These are phyloP conservation scores for Polydrusus cervinus DNA, from an alignment of 2,888 invertebrate species.

Conservation along the genomic window DNA sequence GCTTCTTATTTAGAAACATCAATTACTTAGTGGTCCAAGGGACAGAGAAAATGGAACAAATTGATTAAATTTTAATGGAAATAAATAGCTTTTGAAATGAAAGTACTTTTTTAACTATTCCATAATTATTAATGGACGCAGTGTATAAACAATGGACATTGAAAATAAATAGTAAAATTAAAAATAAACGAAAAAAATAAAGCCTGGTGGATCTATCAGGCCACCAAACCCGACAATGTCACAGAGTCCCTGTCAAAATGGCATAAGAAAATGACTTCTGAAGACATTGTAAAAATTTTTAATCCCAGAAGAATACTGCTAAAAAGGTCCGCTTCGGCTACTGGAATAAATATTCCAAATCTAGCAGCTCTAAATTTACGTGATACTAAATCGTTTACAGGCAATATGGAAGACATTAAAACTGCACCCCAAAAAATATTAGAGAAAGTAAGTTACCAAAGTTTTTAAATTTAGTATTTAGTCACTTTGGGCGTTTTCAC, in stretches of 20 bases:
- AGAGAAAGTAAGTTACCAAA: conserved; percentile 73
- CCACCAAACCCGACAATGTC: background rate
- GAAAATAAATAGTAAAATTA: no score
- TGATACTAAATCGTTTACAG: conserved; percentile 63
- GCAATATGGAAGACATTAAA: conserved; percentile 60
- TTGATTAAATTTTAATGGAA: no score
- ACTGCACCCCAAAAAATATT: conserved; percentile 72
- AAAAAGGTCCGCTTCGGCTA: conserved; percentile 60
- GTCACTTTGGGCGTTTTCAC: no score
- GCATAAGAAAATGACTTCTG: conserved; percentile 48
- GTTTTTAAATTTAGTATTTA: no score
- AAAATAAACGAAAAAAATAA: no score
- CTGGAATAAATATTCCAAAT: conserved; percentile 58
- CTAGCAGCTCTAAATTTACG: conserved; percentile 60
- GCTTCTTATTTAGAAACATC: no score
- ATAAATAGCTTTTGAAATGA: no score
- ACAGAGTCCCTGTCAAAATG: conserved; percentile 20
- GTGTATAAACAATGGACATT: no score
- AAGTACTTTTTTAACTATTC: no score
- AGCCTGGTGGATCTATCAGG: background rate
- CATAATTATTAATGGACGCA: no score
- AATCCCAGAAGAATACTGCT: conserved; percentile 55
- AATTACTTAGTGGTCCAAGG: no score
- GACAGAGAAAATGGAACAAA: no score
- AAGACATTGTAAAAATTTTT: conserved; percentile 47